Conservation (phyloP, 2,797 vertebrate genomes). For the Xenopus petersii region DNA sequence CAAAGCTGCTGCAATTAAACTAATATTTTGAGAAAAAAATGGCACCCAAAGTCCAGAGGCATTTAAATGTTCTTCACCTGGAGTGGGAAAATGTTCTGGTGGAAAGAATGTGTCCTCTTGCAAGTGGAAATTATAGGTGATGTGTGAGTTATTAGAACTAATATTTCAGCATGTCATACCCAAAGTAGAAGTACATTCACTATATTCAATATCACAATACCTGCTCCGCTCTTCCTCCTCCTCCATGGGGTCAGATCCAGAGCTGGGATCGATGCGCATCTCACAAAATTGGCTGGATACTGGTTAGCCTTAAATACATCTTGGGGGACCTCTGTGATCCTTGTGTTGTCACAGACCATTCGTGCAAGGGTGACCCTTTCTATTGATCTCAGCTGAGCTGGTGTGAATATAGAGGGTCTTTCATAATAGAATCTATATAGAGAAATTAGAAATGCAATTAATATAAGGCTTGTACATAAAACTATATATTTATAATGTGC, state of each 20-base stretch:
- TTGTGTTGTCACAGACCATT: constrained; percentile 85
- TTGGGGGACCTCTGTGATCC: constrained; percentile 65
- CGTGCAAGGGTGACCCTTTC: constrained; percentile 58
- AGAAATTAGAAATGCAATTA: neutral
- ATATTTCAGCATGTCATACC: too few species aligned
- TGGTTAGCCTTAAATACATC: constrained; percentile 63
- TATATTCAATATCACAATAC: constrained; percentile 7
- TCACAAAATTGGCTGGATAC: constrained; percentile 52
- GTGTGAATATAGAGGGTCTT: constrained; percentile 72
- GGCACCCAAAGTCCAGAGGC: too few species aligned
- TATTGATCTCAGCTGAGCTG: constrained; percentile 63
- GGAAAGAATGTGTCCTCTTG: too few species aligned
- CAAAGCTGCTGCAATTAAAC: too few species aligned
- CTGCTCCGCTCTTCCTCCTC: constrained; percentile 25
- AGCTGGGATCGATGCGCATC: constrained; percentile 57
- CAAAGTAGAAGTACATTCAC: too few species aligned
- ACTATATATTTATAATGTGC: too few species aligned
- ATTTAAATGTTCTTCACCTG: too few species aligned
- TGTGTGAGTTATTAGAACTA: too few species aligned
- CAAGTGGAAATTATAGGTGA: too few species aligned
- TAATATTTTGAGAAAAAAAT: too few species aligned
- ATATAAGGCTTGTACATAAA: too few species aligned
- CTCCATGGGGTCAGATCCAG: constrained; percentile 71
- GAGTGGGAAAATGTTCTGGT: too few species aligned
- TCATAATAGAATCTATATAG: constrained; percentile 83